phyloP scores from a whole-genome alignment of 2,113 vertebrate genomes.

The Thinocorus orbignyianus region DNA sequence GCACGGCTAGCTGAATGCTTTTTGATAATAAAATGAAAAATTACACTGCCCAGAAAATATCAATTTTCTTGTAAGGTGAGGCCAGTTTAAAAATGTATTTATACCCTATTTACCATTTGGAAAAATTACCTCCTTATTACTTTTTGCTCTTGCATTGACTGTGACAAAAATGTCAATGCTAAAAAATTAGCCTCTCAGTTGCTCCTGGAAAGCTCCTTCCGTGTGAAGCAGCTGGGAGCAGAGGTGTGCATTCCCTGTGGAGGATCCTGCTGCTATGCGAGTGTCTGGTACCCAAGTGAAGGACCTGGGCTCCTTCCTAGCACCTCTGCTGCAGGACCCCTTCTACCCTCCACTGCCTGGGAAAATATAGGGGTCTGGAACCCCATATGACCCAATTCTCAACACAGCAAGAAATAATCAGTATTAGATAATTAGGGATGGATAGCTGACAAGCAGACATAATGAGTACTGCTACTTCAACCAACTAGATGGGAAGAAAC shows the following conservation, averaged over 20 bases:
- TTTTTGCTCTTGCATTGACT: slow-evolving; percentile 40
- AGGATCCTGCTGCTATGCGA: not conserved
- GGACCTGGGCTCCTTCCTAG: not conserved
- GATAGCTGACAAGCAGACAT: slow-evolving; percentile 38
- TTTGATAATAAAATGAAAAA: slow-evolving; percentile 68
- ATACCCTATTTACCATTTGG: slow-evolving; percentile 62
- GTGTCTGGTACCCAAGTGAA: not conserved
- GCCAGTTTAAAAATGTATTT: slow-evolving; percentile 55
- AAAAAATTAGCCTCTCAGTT: slow-evolving; percentile 20
- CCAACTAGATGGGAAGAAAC: slow-evolving; percentile 38
- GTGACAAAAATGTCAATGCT: slow-evolving; percentile 60
- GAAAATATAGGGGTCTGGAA: slow-evolving; percentile 9
- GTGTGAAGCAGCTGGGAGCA: not conserved
- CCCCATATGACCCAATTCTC: not conserved
- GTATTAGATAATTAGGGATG: slow-evolving; percentile 45
- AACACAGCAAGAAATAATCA: not conserved
- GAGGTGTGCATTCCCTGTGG: not conserved
- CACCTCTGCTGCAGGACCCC: not conserved
- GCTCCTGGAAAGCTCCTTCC: not conserved
- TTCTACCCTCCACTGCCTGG: not conserved
- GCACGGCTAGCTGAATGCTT: slow-evolving; percentile 44
- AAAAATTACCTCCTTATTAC: slow-evolving; percentile 63
- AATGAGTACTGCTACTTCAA: slow-evolving; percentile 21
- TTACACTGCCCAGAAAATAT: slow-evolving; percentile 61
- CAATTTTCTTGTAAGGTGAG: slow-evolving; percentile 66